phyloP scores from a whole-genome alignment of 1,140 invertebrate species.

The Copidosoma floridanum region DNA sequence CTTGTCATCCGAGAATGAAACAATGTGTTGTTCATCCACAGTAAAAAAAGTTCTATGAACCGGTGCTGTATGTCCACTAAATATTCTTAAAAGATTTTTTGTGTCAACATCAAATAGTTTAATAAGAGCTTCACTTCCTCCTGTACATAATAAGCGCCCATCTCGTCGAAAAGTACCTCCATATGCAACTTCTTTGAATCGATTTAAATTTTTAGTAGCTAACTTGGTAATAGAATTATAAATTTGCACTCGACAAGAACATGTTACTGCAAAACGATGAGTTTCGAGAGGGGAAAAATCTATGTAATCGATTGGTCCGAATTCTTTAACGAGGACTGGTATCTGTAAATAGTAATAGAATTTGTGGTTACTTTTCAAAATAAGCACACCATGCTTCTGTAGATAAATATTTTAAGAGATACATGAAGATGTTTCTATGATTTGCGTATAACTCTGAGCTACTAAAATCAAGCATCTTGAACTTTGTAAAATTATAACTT shows the following conservation, averaged over 20 bases:
- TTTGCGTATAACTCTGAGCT: too few species aligned
- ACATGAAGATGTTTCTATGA: too few species aligned
- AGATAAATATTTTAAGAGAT: too few species aligned
- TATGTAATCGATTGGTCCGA: conserved; percentile 86
- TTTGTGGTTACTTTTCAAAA: too few species aligned
- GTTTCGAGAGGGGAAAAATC: conserved; percentile 86
- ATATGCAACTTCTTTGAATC: conserved; percentile 83
- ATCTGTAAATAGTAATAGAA: too few species aligned
- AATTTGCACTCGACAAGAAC: conserved; percentile 87
- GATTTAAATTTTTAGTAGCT: conserved; percentile 79
- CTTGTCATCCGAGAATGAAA: conserved; percentile 94
- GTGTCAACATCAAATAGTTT: conserved; percentile 85
- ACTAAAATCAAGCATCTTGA: too few species aligned
- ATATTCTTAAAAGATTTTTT: conserved; percentile 70
- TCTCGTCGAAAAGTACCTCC: conserved; percentile 84
- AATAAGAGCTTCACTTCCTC: conserved; percentile 83
- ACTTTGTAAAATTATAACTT: too few species aligned
- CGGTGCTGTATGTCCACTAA: conserved; percentile 56
- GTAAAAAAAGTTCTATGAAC: conserved; percentile 86
- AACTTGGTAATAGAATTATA: conserved; percentile 87
- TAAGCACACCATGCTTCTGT: too few species aligned
- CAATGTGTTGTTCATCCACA: conserved; percentile 72
- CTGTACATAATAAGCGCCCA: conserved; percentile 80
- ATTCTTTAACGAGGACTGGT: too few species aligned
- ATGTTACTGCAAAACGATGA: conserved; percentile 87